Base-by-base conservation (phyloP, 2,113 vertebrate species). In the Xiphophorus couchianus region DNA sequence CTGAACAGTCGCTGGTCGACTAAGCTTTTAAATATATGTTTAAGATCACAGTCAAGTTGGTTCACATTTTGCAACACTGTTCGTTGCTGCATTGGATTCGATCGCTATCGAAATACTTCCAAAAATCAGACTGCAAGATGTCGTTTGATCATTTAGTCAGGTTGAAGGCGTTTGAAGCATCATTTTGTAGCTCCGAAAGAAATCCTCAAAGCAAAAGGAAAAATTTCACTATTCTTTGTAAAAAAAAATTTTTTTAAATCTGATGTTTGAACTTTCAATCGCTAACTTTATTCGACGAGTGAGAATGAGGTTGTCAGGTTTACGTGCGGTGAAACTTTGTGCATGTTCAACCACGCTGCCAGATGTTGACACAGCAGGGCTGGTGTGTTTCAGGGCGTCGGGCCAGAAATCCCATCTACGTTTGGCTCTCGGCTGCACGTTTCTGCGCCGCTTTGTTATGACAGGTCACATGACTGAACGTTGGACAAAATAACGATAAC, bases 391-490 rank as follows among this genome's bases (percentile, higher is more conserved):
- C 64, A 42, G 63, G 83, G 78, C 66, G 8, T 13, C 9, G 3
- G 12, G 62, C 70, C 85, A 63, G 25, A 58, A 5, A 25, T 60
- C 37, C 71, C 28, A 74, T 78, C 64, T 73, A 11, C 58, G 39
- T 27, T 68, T 60, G 77, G 72, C 66, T 70, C 27, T 15, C 0
- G 2, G 73, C 76, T 58, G 71, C 81, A 75, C 30, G 62, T 73
- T 84, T 87, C 60, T 67, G 63, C n/a, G 9, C 35, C 1, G 27
- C 71, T 78, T 62, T 80, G 81, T 84, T 88, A 73, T 87, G 85
- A 84, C 79, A 83, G 74, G 68, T 31, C 76, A 60, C 58, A 76
- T 73, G 82, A 84, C 74, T 68, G 60, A 82, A 88, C 77, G 72
- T 69, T 73, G 42, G 33, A 75, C 2, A 30, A 54, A 58, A 33